A percentile compares a stretch with the other conserved stretches of the same genome.
Evolutionary conservation across 2,888 invertebrate species (phyloP).

Genomic region (Hirtodrosophila confusa): DNA sequence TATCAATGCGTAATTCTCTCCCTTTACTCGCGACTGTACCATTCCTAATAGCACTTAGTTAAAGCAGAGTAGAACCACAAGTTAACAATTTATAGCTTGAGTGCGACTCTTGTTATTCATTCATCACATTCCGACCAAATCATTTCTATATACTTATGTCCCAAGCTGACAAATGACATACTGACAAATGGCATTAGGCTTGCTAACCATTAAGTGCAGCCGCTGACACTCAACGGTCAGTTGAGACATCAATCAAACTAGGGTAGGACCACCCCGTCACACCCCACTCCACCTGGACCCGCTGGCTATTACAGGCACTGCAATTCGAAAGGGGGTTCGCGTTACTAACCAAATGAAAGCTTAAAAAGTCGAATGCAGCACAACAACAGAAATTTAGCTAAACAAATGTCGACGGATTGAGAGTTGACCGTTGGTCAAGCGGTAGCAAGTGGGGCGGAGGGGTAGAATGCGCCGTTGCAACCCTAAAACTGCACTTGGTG

Average conservation of each 20-base stretch:
- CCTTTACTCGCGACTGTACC: background rate
- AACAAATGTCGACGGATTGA: conserved; percentile 26
- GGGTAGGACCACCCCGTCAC: conserved; percentile 40
- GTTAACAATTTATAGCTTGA: conserved; percentile 3
- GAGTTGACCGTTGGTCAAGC: conserved; percentile 62
- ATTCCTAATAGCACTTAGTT: too few species aligned
- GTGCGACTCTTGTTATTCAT: conserved; percentile 8
- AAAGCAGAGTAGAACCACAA: too few species aligned
- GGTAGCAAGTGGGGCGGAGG: conserved; percentile 4
- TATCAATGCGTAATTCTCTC: too few species aligned
- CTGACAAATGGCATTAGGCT: conserved; percentile 71
- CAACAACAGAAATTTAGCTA: conserved; percentile 1
- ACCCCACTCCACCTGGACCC: conserved; percentile 2
- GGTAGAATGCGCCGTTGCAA: conserved; percentile 29
- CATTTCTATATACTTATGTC: background rate
- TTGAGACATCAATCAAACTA: conserved; percentile 73
- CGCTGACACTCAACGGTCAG: conserved; percentile 72
- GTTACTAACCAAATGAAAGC: conserved; percentile 36
- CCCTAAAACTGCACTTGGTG: conserved; percentile 57
- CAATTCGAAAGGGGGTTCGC: conserved; percentile 19
- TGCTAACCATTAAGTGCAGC: conserved; percentile 66
- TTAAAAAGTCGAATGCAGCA: conserved; percentile 52
- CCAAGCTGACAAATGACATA: conserved; percentile 37
- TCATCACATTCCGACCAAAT: conserved; percentile 23
- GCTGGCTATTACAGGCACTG: conserved; percentile 13